Percentiles rank a stretch among this genome's conserved stretches.
Conservation (phyloP, 2,888 invertebrate species). For the Lasiommata megera region DNA sequence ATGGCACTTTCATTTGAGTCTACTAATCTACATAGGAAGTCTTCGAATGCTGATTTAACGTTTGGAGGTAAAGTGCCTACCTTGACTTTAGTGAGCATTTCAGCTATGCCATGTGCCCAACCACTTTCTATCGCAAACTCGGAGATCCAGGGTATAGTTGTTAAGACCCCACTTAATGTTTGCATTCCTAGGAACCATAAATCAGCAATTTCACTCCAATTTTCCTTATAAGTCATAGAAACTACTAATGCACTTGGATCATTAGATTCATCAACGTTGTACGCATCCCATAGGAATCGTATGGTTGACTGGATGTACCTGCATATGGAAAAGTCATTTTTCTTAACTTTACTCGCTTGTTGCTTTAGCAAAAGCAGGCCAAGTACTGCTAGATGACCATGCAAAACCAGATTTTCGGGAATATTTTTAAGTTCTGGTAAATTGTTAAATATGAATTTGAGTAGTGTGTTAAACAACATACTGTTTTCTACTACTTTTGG, state of each 20-base stretch:
- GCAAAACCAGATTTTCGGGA: conserved; percentile 91
- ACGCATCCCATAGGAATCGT: conserved; percentile 95
- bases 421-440: conserved; percentile 91
- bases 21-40: conserved; percentile 91
- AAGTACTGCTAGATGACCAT: conserved; percentile 91
- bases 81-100: conserved; percentile 90
- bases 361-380: conserved; percentile 92
- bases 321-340: conserved; percentile 94
- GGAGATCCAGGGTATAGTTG: conserved; percentile 92
- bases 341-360: conserved; percentile 90
- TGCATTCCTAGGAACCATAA: conserved; percentile 97
- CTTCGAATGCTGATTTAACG: conserved; percentile 94
- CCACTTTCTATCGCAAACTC: conserved; percentile 96
- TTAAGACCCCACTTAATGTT: conserved; percentile 91
- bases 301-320: conserved; percentile 94
- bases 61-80: conserved; percentile 90
- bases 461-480: conserved; percentile 87
- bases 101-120: conserved; percentile 95
- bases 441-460: conserved; percentile 93
- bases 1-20: conserved; percentile 89
- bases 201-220: conserved; percentile 94
- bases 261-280: conserved; percentile 93
- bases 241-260: conserved; percentile 91
- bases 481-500: conserved; percentile 91
- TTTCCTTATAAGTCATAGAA: conserved; percentile 91